Evolutionary conservation across 2,113 vertebrate species (phyloP), one percentile per base, ranked within the genome.

Genomic region (Grammomys dolichurus): DNA sequence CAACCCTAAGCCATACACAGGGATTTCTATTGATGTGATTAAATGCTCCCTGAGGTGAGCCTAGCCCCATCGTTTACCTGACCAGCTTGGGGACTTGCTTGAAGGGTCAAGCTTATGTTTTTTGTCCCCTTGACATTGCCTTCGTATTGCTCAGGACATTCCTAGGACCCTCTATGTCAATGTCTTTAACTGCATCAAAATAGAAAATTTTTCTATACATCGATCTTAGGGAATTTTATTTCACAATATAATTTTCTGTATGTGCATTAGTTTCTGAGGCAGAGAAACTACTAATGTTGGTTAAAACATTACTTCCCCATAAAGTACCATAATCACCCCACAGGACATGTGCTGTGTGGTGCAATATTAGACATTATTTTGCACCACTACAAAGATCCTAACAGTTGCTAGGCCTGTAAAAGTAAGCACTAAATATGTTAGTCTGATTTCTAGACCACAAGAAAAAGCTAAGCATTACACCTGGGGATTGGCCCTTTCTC

Each of bases 401-500:
- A 93, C 73, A 78, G 80, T 93, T 93, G 11, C 20, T 48, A 97
- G 65, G 2, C 70, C 51, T 87, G 8, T 81, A 51, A 91, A 75
- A 51, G 91, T 89, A 87, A 81, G 82, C 86, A 69, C 9, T 36
- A 96, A 88, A 46, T 75, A 26, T 28, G 63, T 76, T 60, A 84
- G 36, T 89, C 36, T 40, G 56, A 54, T 72, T 70, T 91, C 90
- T 22, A n/a, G 78, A 58, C 20, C 46, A 90, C n/a, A 65, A 82
- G 89, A 95, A 56, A 51, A 46, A 87, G 67, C 40, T 82, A 75
- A 89, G 58, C 70, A 87, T 73, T 75, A 72, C 56, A 93, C 60
- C 48, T 84, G 56, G 73, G 81, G 63, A 76, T 77, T 89, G 94
- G 40, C 63, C 31, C 20, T 58, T 95, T 87, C 75, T 97, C 89